Evolutionary conservation across 2,797 vertebrate species (phyloP).

Genomic region (Allochrocebus solatus): DNA sequence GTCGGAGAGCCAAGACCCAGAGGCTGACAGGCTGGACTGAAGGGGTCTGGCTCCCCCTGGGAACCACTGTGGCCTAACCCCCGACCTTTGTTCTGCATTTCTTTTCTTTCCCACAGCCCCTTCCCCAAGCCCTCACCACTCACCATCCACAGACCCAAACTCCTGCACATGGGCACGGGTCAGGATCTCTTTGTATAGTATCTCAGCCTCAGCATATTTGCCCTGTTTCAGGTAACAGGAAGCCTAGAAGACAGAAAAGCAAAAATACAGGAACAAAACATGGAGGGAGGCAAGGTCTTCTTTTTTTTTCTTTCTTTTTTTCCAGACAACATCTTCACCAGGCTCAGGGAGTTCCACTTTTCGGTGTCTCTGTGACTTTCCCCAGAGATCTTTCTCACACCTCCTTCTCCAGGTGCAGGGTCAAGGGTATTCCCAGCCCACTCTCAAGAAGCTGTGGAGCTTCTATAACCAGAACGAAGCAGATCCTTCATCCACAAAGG

Average conservation of each 20-base stretch:
- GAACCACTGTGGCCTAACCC: neutral
- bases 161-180: constrained; percentile 98
- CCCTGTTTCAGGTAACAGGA: constrained; percentile 99
- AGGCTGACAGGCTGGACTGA: neutral
- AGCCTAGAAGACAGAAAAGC: constrained; percentile 85
- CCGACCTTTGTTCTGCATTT: neutral
- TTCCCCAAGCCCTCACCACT: constrained; percentile 72
- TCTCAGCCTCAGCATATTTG: constrained; percentile 97
- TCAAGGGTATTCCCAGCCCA: neutral
- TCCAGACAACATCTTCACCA: neutral
- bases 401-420: neutral
- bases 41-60: neutral
- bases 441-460: neutral
- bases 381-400: neutral
- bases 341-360: neutral
- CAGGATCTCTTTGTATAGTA: constrained; percentile 98
- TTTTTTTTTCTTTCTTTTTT: neutral
- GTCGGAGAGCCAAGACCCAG: neutral
- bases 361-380: neutral
- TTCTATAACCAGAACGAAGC: neutral
- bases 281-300: neutral
- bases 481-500: neutral
- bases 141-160: constrained; percentile 98
- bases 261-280: constrained; percentile 9
- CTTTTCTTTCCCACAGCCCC: neutral